Evolutionary conservation across 2,888 invertebrate species (phyloP), one percentile per base, ranked within the genome.

Genomic region (Diarsia mendica): DNA sequence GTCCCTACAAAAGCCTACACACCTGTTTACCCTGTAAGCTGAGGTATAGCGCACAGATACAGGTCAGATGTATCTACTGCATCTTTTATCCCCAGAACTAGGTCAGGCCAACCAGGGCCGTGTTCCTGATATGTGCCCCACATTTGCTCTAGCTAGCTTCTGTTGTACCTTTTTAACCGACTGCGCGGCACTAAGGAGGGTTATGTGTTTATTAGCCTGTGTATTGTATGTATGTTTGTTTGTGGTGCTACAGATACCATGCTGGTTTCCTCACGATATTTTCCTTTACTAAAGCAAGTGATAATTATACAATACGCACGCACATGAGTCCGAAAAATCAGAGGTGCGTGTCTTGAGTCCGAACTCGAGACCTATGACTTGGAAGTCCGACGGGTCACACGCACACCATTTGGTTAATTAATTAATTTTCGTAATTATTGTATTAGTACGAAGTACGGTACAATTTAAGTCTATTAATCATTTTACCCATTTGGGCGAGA

Each of bases 51-150:
- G 33, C 33, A 44, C 13, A 60, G 66, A 49, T 65, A 66, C 84
- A 70, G 84, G 80, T 73, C 73, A 18, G 65, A 66, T 61, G 55
- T 67, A 67, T 51, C 61, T 20, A 23, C 72, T 72, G 77, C 71
- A 84, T 73, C 83, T 84, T 86, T 78, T 78, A 80, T 86, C 68
- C 58, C 46, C 49, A 60, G 67, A 86, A 79, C 69, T 86, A 79
- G 86, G 87, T 83, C 80, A 80, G 75, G 75, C 39, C 72, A 49
- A 44, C 55, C 71, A 77, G 84, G 86, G 75, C 75, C 85, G 78
- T 80, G 86, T 76, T 77, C 86, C 69, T 77, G 78, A 83, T 85
- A 79, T 65, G 63, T 84, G 84, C 33, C 77, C 84, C 74, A 83
- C 58, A 80, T 83, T 83, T 73, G 39, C 68, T 18, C 61, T 51